Conservation (phyloP, 2,113 vertebrate genomes). For the Lonchura striata region DNA sequence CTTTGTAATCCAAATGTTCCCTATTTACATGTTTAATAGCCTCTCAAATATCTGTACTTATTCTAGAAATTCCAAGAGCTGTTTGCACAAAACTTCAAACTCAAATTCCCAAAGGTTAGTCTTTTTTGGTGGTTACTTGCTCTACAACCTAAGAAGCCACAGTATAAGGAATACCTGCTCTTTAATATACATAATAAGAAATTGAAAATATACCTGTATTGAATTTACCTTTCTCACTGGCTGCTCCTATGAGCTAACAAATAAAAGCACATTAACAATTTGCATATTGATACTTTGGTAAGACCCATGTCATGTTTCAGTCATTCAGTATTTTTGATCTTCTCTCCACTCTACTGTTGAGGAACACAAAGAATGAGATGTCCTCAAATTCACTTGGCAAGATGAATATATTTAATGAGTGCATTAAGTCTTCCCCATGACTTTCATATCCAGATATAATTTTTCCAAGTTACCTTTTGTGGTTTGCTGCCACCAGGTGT, state of each 20-base stretch:
- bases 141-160: background rate
- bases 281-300: background rate
- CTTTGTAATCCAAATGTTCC: background rate
- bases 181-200: background rate
- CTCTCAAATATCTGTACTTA: background rate
- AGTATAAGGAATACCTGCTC: background rate
- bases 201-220: background rate
- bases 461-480: conserved; percentile 69
- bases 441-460: background rate
- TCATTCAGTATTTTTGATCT: background rate
- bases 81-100: background rate
- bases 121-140: background rate
- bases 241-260: background rate
- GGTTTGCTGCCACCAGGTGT: conserved; percentile 80
- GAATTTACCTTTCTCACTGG: background rate
- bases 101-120: background rate
- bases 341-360: background rate
- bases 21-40: background rate
- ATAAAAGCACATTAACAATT: background rate
- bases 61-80: background rate
- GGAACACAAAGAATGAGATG: background rate
- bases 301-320: background rate
- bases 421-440: background rate
- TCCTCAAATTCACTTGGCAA: background rate
- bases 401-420: background rate